These are phyloP conservation scores for Petromus typicus DNA, from an alignment of 2,113 vertebrate genomes.

Conservation along the genomic window DNA sequence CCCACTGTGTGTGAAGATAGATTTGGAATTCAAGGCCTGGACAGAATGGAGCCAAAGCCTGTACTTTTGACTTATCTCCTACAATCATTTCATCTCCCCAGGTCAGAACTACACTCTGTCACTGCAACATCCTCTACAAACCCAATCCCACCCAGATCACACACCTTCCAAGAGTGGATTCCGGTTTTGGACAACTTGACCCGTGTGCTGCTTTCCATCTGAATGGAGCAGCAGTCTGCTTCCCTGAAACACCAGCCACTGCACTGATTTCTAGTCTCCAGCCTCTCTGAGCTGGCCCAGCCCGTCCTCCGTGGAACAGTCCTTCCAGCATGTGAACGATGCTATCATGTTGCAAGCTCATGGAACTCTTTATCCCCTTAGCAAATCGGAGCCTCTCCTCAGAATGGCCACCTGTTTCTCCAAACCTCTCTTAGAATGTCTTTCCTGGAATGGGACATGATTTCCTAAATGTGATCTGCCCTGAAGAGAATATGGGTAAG, in stretches of 20 bases:
- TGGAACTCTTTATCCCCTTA: neutral
- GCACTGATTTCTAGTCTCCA: neutral
- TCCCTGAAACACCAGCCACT: neutral
- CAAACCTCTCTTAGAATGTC: neutral
- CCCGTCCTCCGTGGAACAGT: neutral
- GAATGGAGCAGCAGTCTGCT: neutral
- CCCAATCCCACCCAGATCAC: neutral
- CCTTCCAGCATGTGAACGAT: neutral
- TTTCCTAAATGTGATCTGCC: neutral
- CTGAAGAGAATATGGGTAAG: neutral
- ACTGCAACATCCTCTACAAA: neutral
- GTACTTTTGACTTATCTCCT: neutral
- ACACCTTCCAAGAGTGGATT: neutral
- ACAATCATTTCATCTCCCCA: neutral
- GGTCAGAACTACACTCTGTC: neutral
- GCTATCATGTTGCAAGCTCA: neutral
- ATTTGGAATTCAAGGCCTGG: neutral
- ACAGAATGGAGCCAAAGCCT: neutral
- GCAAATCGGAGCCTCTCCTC: neutral
- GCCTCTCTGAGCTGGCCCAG: neutral
- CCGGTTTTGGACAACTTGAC: neutral
- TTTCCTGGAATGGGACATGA: slow-evolving; percentile 34
- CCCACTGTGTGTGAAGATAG: neutral
- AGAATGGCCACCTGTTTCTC: slow-evolving; percentile 43
- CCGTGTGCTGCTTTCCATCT: neutral